Conservation (phyloP, 2,888 invertebrate genomes). For the Bimastos eiseni region DNA sequence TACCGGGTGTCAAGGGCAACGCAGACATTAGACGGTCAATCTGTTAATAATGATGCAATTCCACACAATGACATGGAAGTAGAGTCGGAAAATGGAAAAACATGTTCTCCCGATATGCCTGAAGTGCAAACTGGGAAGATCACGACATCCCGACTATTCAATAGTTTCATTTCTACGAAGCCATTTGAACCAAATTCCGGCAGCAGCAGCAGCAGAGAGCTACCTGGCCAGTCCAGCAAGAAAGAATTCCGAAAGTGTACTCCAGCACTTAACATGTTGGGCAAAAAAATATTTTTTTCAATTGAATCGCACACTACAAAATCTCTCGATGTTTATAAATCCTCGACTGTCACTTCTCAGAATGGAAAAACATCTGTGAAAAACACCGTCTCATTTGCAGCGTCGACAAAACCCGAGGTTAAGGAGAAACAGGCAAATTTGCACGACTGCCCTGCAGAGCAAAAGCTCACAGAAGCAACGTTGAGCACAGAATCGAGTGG, state of each 20-base stretch:
- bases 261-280: background rate
- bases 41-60: background rate
- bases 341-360: background rate
- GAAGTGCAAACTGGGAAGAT: background rate
- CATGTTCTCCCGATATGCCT: background rate
- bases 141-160: background rate
- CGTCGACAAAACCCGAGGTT: background rate
- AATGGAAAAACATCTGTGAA: background rate
- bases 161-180: background rate
- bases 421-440: background rate
- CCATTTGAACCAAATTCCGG: background rate
- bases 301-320: background rate
- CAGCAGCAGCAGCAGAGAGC: background rate
- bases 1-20: constrained; percentile 2
- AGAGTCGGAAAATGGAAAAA: background rate
- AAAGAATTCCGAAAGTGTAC: background rate
- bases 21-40: background rate
- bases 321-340: background rate
- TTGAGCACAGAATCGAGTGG: background rate
- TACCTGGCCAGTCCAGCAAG: background rate
- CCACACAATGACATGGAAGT: background rate
- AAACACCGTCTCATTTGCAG: background rate
- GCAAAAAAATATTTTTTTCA: background rate
- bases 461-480: background rate
- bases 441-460: background rate